Percentiles rank a stretch among this genome's conserved stretches.
phyloP scores from a whole-genome alignment of 2,888 invertebrate species.

The Drosophila algonquin region DNA sequence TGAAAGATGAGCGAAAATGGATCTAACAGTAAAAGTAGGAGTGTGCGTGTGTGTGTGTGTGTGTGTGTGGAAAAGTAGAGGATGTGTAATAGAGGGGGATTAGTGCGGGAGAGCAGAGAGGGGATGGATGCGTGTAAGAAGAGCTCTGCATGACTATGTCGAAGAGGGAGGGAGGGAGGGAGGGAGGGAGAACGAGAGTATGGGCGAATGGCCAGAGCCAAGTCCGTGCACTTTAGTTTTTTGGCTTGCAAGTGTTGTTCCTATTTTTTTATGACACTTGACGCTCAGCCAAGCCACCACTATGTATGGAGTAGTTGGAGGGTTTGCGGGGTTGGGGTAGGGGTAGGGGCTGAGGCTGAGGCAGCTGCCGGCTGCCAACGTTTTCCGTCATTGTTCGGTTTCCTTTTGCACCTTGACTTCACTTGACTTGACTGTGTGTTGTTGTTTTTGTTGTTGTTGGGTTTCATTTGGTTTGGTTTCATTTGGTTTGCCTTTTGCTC shows the following conservation, averaged over 20 bases:
- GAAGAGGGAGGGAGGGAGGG: conserved; percentile 1
- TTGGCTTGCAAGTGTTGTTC: conserved; percentile 75
- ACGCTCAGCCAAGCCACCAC: conserved; percentile 70
- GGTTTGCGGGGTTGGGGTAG: background rate
- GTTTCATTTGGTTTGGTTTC: conserved; percentile 55
- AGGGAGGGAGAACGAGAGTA: too few relatives aligned
- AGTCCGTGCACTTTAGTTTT: conserved; percentile 74
- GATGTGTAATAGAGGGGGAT: conserved; percentile 9
- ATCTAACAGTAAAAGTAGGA: conserved; percentile 36
- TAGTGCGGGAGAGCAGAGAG: background rate
- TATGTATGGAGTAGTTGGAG: conserved; percentile 25
- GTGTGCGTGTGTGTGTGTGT: background rate
- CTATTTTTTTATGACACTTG: conserved; percentile 77
- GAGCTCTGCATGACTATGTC: background rate
- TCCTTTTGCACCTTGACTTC: conserved; percentile 48
- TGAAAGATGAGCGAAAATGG: conserved; percentile 73
- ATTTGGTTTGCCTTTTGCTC: conserved; percentile 38
- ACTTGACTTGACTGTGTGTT: conserved; percentile 38
- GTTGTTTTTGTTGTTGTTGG: conserved; percentile 39
- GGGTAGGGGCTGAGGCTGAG: background rate
- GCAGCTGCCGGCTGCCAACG: conserved; percentile 32
- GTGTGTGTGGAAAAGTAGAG: conserved; percentile 16
- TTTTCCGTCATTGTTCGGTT: conserved; percentile 35
- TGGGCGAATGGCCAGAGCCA: conserved; percentile 6
- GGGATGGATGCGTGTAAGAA: conserved; percentile 4